phyloP scores from a whole-genome alignment of 2,797 vertebrate species.

The Limosa lapponica region DNA sequence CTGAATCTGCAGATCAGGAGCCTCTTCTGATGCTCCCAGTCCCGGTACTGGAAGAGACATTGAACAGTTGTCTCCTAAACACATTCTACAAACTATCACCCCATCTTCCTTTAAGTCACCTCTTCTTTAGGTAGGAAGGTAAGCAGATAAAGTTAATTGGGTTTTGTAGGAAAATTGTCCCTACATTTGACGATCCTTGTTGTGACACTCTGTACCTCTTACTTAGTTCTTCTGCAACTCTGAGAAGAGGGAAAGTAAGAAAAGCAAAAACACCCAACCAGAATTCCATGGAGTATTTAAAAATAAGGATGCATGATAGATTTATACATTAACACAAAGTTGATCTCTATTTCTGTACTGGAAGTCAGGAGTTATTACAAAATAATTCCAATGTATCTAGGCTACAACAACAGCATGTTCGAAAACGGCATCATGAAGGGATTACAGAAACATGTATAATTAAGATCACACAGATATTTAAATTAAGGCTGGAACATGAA shows the following conservation, averaged over 20 bases:
- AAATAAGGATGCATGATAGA: not conserved
- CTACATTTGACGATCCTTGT: not conserved
- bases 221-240: not conserved
- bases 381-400: not conserved
- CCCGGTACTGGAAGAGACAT: not conserved
- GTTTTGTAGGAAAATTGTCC: not conserved
- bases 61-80: not conserved
- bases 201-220: not conserved
- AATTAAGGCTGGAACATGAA: not conserved
- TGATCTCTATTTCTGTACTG: not conserved
- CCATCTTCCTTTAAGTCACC: not conserved
- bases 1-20: not conserved
- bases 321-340: not conserved
- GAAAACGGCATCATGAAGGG: not conserved
- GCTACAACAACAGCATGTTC: not conserved
- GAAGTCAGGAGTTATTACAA: not conserved
- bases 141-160: not conserved
- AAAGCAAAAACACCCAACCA: not conserved
- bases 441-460: not conserved
- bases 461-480: not conserved
- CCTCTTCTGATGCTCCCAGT: not conserved
- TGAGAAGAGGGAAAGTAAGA: not conserved
- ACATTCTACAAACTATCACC: not conserved
- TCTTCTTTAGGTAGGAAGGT: not conserved
- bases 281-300: not conserved